phyloP scores from a whole-genome alignment of 2,888 invertebrate genomes.

The Coleophora deauratella region DNA sequence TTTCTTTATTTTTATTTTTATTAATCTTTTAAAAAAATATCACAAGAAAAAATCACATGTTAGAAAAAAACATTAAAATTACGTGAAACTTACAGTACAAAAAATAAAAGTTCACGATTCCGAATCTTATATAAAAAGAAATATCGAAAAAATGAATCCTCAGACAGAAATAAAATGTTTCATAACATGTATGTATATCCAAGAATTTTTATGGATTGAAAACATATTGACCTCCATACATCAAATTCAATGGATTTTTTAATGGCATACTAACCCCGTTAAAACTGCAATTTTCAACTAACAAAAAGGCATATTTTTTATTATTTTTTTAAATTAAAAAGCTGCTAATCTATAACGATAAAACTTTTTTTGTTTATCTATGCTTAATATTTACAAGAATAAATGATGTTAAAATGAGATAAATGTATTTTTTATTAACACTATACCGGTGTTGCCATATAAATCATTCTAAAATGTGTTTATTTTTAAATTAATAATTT shows the following conservation, averaged over 20 bases:
- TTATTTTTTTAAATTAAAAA: constrained; percentile 35
- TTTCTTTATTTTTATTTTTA: constrained; percentile 15
- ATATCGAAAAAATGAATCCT: constrained; percentile 37
- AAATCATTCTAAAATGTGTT: neutral
- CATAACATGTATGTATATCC: too few species aligned
- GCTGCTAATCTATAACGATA: constrained; percentile 42
- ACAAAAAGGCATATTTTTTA: constrained; percentile 16
- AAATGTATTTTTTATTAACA: constrained; percentile 5
- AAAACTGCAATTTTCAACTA: neutral
- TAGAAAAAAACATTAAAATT: constrained; percentile 2
- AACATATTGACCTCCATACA: constrained; percentile 57
- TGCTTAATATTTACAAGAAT: constrained; percentile 57
- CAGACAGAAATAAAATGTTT: constrained; percentile 16
- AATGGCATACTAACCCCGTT: neutral
- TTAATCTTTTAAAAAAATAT: constrained; percentile 14
- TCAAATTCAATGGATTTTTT: constrained; percentile 47
- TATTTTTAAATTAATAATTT: too few species aligned
- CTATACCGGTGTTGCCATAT: constrained; percentile 18
- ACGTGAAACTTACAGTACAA: constrained; percentile 14
- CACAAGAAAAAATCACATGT: constrained; percentile 22
- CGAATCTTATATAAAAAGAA: constrained; percentile 9
- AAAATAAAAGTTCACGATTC: constrained; percentile 11
- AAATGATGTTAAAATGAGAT: constrained; percentile 23
- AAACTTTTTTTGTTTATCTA: constrained; percentile 34
- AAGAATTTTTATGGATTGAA: constrained; percentile 44